phyloP scores from a whole-genome alignment of 2,888 invertebrate species.

The Eupithecia exiguata region DNA sequence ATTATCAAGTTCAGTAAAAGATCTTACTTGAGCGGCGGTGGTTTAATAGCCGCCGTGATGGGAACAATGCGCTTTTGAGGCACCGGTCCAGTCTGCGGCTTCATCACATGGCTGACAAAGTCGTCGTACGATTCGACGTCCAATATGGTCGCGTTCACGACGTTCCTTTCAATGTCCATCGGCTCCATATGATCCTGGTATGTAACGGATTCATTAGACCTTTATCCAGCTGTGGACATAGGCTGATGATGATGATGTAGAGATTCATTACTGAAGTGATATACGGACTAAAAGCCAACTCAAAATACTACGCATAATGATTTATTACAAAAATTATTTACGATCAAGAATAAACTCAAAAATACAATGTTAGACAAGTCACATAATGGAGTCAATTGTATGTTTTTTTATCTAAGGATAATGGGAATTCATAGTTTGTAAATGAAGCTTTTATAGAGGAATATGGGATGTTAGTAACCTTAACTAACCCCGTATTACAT shows the following conservation, averaged over 20 bases:
- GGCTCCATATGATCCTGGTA: conserved; percentile 84
- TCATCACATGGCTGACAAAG: conserved; percentile 73
- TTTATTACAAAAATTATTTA: neutral
- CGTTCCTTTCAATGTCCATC: conserved; percentile 85
- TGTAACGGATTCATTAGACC: neutral
- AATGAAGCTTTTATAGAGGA: no score
- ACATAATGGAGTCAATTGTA: no score
- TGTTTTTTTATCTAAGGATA: no score
- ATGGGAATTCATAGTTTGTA: no score
- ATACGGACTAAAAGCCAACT: neutral
- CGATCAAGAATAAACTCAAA: no score
- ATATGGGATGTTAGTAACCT: no score
- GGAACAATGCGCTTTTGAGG: conserved; percentile 4
- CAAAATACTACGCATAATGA: neutral
- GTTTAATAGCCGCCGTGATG: conserved; percentile 49
- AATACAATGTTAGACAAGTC: no score
- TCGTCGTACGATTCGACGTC: conserved; percentile 88
- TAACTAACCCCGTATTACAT: no score
- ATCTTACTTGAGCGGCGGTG: conserved; percentile 62
- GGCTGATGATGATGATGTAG: no score
- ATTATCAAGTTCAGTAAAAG: no score
- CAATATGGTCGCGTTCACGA: conserved; percentile 83
- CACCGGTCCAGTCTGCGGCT: neutral
- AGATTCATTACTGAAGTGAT: neutral
- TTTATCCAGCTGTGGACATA: no score